Evolutionary conservation across 2,797 vertebrate species (phyloP).

Genomic region (Lemur catta): DNA sequence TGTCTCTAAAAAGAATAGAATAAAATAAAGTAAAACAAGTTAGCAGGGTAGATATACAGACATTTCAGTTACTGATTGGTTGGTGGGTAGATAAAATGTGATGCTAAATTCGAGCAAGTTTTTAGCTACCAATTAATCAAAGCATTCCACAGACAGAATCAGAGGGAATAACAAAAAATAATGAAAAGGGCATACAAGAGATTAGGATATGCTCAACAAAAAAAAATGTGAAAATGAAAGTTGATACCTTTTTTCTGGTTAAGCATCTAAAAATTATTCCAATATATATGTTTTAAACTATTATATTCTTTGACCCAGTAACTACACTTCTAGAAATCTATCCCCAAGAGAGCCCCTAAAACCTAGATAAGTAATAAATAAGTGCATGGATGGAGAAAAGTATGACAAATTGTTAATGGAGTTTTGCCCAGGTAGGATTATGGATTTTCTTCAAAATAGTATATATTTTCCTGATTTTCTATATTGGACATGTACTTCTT

Average conservation of each 20-base stretch:
- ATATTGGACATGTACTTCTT: neutral
- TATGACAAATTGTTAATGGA: neutral
- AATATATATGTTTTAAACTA: neutral
- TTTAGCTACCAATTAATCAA: neutral
- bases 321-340: slow-evolving; percentile 13
- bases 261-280: neutral
- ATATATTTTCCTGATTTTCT: neutral
- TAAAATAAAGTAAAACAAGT: neutral
- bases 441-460: neutral
- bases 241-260: neutral
- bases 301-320: slow-evolving; percentile 8
- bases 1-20: neutral
- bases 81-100: neutral
- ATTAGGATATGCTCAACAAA: neutral
- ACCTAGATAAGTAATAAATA: neutral
- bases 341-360: neutral
- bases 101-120: neutral
- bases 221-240: neutral
- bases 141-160: neutral
- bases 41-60: neutral
- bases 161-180: slow-evolving; percentile 31
- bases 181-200: neutral
- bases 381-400: neutral
- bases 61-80: neutral
- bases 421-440: neutral